Evolutionary conservation across 2,888 invertebrate species (phyloP).

Genomic region (Entomobrya multifasciata): DNA sequence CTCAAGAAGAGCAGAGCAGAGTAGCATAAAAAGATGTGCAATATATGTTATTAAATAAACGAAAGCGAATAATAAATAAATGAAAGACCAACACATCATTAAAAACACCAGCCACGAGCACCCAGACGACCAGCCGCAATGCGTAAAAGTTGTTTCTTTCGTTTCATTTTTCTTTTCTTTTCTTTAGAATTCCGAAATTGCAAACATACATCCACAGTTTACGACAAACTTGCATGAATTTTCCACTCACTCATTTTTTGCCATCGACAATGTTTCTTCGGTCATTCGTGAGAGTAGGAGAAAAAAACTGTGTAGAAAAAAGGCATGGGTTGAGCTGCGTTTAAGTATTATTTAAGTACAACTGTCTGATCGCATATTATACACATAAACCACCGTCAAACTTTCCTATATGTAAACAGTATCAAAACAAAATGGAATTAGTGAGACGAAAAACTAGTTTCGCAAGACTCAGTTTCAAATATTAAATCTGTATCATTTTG

Average conservation of each 20-base stretch:
- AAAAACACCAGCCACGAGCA: slow-evolving; percentile 63
- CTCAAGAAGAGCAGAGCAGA: neutral
- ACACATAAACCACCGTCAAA: neutral
- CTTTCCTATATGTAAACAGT: neutral
- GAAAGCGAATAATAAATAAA: neutral
- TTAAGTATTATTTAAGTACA: slow-evolving; percentile 50
- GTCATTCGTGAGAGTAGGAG: slow-evolving; percentile 42
- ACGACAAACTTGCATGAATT: too few species aligned
- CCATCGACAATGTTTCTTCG: neutral
- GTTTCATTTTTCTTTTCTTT: slow-evolving; percentile 23
- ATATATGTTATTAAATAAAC: neutral
- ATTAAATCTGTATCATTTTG: slow-evolving; percentile 12
- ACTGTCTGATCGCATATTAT: neutral
- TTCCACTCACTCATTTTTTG: neutral
- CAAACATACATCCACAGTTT: slow-evolving; percentile 7
- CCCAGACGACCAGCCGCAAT: slow-evolving; percentile 61
- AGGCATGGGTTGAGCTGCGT: neutral
- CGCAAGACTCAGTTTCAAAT: neutral
- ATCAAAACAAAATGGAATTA: slow-evolving; percentile 49
- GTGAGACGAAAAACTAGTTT: slow-evolving; percentile 25
- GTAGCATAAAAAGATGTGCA: neutral
- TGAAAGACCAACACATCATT: slow-evolving; percentile 59
- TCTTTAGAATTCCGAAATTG: neutral
- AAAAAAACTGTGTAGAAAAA: slow-evolving; percentile 11
- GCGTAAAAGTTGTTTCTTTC: slow-evolving; percentile 66